A percentile compares a stretch with the other conserved stretches of the same genome.
These are phyloP conservation scores for Ferrisia virgata DNA, from an alignment of 2,888 invertebrate genomes.

Conservation along the genomic window DNA sequence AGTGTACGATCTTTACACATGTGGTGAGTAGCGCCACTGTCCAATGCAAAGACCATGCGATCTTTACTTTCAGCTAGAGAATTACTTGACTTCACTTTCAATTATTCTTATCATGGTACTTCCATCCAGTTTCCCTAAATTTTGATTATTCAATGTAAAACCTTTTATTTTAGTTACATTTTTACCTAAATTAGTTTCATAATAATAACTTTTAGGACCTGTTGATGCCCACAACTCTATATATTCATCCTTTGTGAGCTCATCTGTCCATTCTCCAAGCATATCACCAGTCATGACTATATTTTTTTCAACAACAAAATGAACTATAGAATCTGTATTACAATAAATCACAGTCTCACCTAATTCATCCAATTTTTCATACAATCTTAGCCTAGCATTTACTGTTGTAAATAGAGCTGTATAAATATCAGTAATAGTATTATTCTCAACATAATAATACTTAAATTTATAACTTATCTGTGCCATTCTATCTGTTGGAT, in stretches of 20 bases:
- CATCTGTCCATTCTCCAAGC: slow-evolving; percentile 40
- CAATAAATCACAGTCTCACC: slow-evolving; percentile 6
- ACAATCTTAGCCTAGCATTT: slow-evolving; percentile 18
- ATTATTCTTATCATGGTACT: no score
- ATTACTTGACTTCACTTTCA: no score
- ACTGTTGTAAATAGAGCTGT: slow-evolving; percentile 31
- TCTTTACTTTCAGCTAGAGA: no score
- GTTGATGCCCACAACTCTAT: not conserved
- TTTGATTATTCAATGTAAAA: slow-evolving; percentile 34
- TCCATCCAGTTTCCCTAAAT: no score
- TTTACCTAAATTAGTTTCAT: slow-evolving; percentile 14
- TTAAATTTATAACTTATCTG: slow-evolving; percentile 35
- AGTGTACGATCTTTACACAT: not conserved
- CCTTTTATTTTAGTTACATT: slow-evolving; percentile 30
- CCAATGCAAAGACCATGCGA: not conserved
- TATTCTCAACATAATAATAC: slow-evolving; percentile 33
- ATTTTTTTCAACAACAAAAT: not conserved
- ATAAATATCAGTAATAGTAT: slow-evolving; percentile 12
- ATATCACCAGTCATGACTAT: slow-evolving; percentile 21
- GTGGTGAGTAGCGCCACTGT: not conserved
- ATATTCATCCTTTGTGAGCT: not conserved
- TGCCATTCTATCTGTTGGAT: not conserved
- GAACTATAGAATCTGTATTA: slow-evolving; percentile 28
- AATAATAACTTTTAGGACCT: slow-evolving; percentile 10
- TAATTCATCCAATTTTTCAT: slow-evolving; percentile 5